Conservation (phyloP, 1,140 invertebrate genomes). For the Wiebesia pumilae region DNA sequence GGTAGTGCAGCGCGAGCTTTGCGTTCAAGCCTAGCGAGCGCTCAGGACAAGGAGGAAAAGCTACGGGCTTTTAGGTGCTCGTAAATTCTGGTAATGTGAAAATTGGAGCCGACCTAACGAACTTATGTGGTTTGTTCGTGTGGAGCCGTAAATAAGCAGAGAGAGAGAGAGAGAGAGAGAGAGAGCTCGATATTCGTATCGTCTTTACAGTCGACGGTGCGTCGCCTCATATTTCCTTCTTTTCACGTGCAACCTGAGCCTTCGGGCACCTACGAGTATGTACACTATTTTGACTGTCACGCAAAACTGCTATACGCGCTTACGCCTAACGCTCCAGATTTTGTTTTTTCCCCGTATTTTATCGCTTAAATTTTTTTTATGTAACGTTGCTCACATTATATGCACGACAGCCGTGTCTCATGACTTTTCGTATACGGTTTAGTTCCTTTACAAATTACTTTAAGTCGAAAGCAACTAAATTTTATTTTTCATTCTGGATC, state of each 20-base stretch:
- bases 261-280: conserved; percentile 52
- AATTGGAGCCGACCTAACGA: conserved; percentile 67
- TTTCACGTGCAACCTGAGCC: conserved; percentile 12
- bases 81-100: conserved; percentile 67
- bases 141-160: background rate
- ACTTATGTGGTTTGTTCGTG: conserved; percentile 61
- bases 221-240: conserved; percentile 62
- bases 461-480: too few species aligned
- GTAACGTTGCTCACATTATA: background rate
- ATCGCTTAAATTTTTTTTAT: conserved; percentile 29
- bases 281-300: background rate
- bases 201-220: background rate
- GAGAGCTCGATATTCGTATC: background rate
- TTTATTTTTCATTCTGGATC: too few species aligned
- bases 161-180: background rate
- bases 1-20: too few species aligned
- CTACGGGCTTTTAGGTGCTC: conserved; percentile 64
- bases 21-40: too few species aligned
- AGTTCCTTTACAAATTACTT: background rate
- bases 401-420: background rate
- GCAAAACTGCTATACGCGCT: background rate
- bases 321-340: background rate
- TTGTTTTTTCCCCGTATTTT: conserved; percentile 47
- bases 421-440: background rate
- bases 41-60: conserved; percentile 33